Evolutionary conservation across 2,113 vertebrate species (phyloP).

Genomic region (Propithecus coquereli): DNA sequence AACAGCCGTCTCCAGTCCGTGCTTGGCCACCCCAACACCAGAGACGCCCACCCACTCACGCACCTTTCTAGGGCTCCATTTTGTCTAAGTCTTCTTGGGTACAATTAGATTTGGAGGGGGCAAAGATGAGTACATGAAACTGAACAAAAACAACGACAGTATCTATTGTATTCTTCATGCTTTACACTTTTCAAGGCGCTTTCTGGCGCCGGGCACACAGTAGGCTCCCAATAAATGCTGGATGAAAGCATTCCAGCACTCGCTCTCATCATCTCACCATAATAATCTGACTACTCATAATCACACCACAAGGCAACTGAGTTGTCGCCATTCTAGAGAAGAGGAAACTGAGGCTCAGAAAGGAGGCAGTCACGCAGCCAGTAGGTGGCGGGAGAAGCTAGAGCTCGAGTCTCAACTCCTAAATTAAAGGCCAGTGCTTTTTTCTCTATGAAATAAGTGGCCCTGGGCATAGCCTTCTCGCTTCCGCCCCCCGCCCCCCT

Average conservation of each 20-base stretch:
- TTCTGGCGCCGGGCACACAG: neutral
- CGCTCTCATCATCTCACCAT: neutral
- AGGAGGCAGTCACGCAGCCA: neutral
- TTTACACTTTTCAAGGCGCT: neutral
- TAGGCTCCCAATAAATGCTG: neutral
- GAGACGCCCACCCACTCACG: too few relatives aligned
- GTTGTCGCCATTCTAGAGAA: neutral
- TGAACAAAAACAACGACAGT: neutral
- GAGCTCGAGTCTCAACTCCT: neutral
- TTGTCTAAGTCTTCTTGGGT: neutral
- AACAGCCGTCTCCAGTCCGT: neutral
- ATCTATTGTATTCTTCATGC: neutral
- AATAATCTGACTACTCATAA: neutral
- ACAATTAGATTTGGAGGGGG: neutral
- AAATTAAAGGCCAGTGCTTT: neutral
- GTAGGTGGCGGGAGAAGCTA: neutral
- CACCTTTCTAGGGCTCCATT: neutral
- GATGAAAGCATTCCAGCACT: neutral
- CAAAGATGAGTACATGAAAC: neutral
- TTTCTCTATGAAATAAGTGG: neutral
- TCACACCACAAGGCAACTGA: neutral
- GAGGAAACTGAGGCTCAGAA: conserved; percentile 27
- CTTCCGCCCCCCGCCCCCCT: neutral
- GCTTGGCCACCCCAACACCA: neutral
- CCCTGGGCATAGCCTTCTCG: neutral